These are phyloP conservation scores for Enteromius treurensis DNA, from an alignment of 2,797 vertebrate species.

Conservation along the genomic window DNA sequence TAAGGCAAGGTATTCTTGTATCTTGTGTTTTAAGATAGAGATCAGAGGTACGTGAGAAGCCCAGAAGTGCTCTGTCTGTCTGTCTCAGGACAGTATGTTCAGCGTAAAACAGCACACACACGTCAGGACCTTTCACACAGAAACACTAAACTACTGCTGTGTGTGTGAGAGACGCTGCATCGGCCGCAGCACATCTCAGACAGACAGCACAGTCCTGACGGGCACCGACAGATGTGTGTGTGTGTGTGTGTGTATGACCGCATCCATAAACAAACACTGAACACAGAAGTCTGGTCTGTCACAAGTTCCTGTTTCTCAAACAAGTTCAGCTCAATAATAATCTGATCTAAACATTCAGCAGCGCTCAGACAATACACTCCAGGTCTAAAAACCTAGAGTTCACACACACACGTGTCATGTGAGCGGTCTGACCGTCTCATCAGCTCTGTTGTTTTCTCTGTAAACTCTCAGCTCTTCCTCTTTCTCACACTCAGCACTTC, in stretches of 20 bases:
- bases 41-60: neutral
- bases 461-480: slow-evolving; percentile 61
- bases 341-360: neutral
- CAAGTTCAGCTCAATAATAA: neutral
- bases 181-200: neutral
- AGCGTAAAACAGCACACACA: neutral
- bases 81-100: neutral
- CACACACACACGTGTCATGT: slow-evolving; percentile 47
- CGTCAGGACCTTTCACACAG: neutral
- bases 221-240: slow-evolving; percentile 17
- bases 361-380: neutral
- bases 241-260: neutral
- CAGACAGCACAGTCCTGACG: neutral
- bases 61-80: neutral
- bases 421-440: slow-evolving; percentile 66
- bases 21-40: neutral
- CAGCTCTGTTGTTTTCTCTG: slow-evolving; percentile 65
- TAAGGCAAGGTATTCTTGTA: neutral
- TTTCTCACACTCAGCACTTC: slow-evolving; percentile 69
- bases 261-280: neutral
- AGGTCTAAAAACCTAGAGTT: neutral
- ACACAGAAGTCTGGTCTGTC: neutral
- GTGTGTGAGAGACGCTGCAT: no score
- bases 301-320: slow-evolving; percentile 13
- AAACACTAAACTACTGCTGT: neutral